These are phyloP conservation scores for Resseliella maxima DNA, from an alignment of 2,888 invertebrate species.

Conservation along the genomic window DNA sequence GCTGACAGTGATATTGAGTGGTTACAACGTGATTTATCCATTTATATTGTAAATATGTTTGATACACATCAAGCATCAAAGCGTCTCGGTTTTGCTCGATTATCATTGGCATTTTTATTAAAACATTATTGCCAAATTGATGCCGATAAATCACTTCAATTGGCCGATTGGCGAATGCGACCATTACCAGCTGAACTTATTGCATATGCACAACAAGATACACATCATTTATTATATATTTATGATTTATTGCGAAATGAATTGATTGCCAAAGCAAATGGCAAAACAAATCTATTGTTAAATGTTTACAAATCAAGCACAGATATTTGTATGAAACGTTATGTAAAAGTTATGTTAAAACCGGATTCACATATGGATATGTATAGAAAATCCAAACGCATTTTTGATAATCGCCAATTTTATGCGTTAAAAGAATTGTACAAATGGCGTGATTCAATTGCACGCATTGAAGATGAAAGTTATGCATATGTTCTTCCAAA, in stretches of 20 bases:
- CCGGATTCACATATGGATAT: conserved; percentile 80
- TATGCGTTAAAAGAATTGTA: conserved; percentile 84
- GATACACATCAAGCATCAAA: conserved; percentile 93
- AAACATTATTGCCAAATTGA: conserved; percentile 80
- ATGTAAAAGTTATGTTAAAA: conserved; percentile 79
- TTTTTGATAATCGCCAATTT: conserved; percentile 87
- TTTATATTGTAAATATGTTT: conserved; percentile 97
- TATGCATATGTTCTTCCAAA: conserved; percentile 92
- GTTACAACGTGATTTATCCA: conserved; percentile 94
- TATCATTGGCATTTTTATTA: conserved; percentile 83
- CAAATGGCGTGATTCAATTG: conserved; percentile 87
- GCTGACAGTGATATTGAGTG: conserved; percentile 88
- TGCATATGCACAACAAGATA: conserved; percentile 91
- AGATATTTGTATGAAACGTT: conserved; percentile 80
- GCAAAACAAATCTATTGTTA: conserved; percentile 73
- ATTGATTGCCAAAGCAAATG: conserved; percentile 75
- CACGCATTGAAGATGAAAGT: conserved; percentile 92
- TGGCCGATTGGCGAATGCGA: conserved; percentile 94
- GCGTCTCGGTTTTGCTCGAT: conserved; percentile 75
- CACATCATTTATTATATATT: conserved; percentile 92
- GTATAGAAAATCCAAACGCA: conserved; percentile 80
- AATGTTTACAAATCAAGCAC: conserved; percentile 81
- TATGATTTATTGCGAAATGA: conserved; percentile 83
- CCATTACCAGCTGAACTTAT: conserved; percentile 86
- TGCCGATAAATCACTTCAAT: conserved; percentile 90